phyloP scores from a whole-genome alignment of 2,113 vertebrate species.

The Lethenteron reissneri region DNA sequence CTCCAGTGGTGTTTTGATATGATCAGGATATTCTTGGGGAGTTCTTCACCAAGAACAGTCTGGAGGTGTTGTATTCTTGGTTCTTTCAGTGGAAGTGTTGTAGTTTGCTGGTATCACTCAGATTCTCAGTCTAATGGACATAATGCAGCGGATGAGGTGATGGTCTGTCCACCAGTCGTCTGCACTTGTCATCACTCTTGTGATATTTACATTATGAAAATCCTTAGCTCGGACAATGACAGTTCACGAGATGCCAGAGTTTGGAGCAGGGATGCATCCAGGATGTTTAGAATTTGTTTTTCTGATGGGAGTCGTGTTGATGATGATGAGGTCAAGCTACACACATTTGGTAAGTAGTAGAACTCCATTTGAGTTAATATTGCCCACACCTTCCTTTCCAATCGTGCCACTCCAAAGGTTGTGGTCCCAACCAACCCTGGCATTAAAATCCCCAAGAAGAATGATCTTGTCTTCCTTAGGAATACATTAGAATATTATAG shows the following conservation, averaged over 20 bases:
- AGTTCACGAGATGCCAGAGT: no score
- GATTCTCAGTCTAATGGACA: background rate
- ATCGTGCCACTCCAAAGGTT: background rate
- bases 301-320: slow-evolving; percentile 1
- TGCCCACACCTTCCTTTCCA: background rate
- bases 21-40: background rate
- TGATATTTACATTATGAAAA: background rate
- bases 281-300: background rate
- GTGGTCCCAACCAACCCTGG: background rate
- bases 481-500: background rate
- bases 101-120: background rate
- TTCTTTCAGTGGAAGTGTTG: background rate
- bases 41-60: background rate
- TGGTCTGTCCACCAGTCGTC: slow-evolving; percentile 1
- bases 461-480: slow-evolving; percentile 2
- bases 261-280: background rate
- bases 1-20: background rate
- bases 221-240: no score
- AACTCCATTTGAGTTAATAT: background rate
- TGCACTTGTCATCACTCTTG: background rate
- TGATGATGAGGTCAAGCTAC: background rate
- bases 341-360: background rate
- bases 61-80: background rate
- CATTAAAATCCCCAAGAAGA: slow-evolving; percentile 1
- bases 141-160: background rate